Conservation (phyloP, 2,888 invertebrate genomes). For the Lobophora halterata region DNA sequence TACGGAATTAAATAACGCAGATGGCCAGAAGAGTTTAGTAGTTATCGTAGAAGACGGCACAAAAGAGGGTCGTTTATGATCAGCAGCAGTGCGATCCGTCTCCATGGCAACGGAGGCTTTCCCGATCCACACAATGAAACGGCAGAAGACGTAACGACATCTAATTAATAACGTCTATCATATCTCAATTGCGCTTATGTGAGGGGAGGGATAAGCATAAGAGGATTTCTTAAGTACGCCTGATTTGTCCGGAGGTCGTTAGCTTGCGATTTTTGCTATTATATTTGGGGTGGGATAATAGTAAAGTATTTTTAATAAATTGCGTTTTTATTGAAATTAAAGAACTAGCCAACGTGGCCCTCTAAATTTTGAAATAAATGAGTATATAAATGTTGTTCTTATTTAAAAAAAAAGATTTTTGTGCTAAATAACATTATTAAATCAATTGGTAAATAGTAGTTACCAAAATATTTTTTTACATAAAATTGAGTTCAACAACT, state of each 20-base stretch:
- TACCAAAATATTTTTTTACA: too few relatives aligned
- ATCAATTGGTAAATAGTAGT: too few relatives aligned
- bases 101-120: constrained; percentile 57
- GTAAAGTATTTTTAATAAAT: constrained; percentile 12
- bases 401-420: too few relatives aligned
- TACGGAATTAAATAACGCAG: too few relatives aligned
- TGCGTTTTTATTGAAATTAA: constrained; percentile 22
- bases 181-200: constrained; percentile 75
- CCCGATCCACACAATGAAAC: constrained; percentile 68
- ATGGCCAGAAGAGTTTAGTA: too few relatives aligned
- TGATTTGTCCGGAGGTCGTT: constrained; percentile 69
- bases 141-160: constrained; percentile 76
- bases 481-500: too few relatives aligned
- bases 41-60: background rate
- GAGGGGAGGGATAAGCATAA: constrained; percentile 65
- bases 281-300: constrained; percentile 28
- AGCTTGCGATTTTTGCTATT: constrained; percentile 58
- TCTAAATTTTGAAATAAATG: too few relatives aligned
- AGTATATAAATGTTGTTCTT: too few relatives aligned
- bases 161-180: constrained; percentile 80
- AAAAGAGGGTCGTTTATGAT: constrained; percentile 5
- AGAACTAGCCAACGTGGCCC: too few relatives aligned
- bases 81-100: constrained; percentile 37
- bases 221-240: constrained; percentile 72
- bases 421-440: too few relatives aligned